phyloP scores from a whole-genome alignment of 2,113 vertebrate species.

The Gorsachius goisagi region DNA sequence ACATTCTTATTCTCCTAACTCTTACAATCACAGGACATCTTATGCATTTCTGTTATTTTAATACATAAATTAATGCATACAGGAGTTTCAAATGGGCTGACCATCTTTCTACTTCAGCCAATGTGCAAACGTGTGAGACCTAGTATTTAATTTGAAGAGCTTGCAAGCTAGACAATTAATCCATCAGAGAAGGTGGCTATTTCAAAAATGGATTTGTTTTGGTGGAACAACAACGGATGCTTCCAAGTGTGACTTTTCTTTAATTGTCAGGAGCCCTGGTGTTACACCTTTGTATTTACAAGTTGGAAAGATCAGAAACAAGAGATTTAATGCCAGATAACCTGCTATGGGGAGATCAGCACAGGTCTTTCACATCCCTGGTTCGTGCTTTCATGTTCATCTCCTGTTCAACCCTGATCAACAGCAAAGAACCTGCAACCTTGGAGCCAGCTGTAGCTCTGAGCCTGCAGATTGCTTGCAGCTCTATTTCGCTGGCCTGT shows the following conservation, averaged over 20 bases:
- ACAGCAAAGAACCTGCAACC: background rate
- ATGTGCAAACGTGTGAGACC: background rate
- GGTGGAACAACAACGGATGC: background rate
- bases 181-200: background rate
- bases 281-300: background rate
- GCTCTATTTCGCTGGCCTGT: background rate
- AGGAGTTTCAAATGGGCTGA: background rate
- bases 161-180: background rate
- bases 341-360: background rate
- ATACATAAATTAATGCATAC: background rate
- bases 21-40: background rate
- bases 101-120: background rate
- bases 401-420: background rate
- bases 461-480: background rate
- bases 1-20: background rate
- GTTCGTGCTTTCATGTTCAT: background rate
- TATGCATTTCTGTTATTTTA: background rate
- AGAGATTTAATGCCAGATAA: background rate
- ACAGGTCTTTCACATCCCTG: background rate
- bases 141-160: background rate
- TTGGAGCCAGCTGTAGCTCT: background rate
- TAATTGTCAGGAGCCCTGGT: background rate
- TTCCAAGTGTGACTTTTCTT: background rate
- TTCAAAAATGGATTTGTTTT: background rate
- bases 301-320: background rate